Evolutionary conservation across 2,888 invertebrate genomes (phyloP).

Genomic region (Campoletis raptor): DNA sequence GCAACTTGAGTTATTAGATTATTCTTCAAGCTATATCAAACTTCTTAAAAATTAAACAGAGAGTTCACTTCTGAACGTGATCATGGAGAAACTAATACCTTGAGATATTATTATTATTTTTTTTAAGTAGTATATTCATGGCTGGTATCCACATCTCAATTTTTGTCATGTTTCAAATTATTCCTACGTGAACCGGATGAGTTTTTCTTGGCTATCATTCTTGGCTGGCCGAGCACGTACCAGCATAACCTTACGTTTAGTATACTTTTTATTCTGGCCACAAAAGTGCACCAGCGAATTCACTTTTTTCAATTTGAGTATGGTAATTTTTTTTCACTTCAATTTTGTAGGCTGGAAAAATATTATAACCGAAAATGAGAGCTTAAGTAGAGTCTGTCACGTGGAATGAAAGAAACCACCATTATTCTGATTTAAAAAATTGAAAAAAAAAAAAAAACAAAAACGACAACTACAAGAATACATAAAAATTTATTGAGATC

Average conservation of each 20-base stretch:
- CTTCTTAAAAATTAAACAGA: too few relatives aligned
- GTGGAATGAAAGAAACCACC: not conserved
- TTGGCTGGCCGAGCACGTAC: slow-evolving; percentile 23
- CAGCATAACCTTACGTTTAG: slow-evolving; percentile 12
- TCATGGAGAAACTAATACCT: not conserved
- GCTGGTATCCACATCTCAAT: not conserved
- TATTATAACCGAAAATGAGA: not conserved
- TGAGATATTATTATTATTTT: not conserved
- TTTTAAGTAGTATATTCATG: not conserved
- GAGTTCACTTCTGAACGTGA: too few relatives aligned
- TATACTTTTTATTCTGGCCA: slow-evolving; percentile 3
- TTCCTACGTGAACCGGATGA: slow-evolving; percentile 7
- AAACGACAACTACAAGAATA: not conserved
- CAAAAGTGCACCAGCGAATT: slow-evolving; percentile 2
- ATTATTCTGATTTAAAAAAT: not conserved
- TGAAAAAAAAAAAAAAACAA: not conserved
- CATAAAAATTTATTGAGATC: not conserved
- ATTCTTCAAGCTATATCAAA: too few relatives aligned
- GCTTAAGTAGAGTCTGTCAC: not conserved
- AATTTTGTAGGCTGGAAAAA: not conserved
- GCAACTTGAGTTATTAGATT: too few relatives aligned
- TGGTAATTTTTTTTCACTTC: slow-evolving; percentile 7
- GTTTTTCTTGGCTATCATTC: slow-evolving; percentile 2
- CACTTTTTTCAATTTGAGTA: slow-evolving; percentile 19
- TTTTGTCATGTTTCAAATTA: slow-evolving; percentile 5